Conservation (phyloP, 2,113 vertebrate species). For the Montifringilla adamsi region DNA sequence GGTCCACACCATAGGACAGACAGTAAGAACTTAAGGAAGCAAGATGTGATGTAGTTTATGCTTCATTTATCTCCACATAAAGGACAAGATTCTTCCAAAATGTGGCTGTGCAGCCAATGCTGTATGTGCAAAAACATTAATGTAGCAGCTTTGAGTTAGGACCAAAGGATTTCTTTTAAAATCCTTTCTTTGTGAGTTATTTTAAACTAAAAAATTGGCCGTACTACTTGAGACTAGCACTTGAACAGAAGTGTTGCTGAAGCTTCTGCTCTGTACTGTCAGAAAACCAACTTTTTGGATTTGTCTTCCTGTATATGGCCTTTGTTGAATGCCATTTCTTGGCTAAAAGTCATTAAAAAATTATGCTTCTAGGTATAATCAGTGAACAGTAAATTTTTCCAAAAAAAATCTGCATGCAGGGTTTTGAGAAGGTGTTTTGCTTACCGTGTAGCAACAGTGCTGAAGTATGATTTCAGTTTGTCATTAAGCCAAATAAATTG, state of each 20-base stretch:
- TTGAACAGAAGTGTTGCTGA: background rate
- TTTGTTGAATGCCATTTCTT: background rate
- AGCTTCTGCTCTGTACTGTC: background rate
- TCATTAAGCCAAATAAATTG: background rate
- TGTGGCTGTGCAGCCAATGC: accelerated
- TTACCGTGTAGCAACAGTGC: background rate
- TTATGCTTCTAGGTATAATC: background rate
- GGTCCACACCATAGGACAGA: background rate
- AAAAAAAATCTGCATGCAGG: background rate
- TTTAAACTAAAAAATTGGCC: background rate
- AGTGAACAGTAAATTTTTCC: background rate
- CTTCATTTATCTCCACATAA: background rate
- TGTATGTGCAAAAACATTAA: background rate
- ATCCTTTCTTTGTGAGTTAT: background rate
- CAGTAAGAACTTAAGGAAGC: background rate
- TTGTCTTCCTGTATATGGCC: background rate
- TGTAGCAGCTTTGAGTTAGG: background rate
- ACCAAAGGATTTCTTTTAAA: background rate
- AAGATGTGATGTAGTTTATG: background rate
- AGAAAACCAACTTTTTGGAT: background rate
- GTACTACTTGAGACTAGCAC: background rate
- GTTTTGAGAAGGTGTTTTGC: background rate
- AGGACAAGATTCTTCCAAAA: background rate
- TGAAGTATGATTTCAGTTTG: background rate
- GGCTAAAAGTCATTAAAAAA: background rate